Percentiles rank a stretch among this genome's conserved stretches.
phyloP scores from a whole-genome alignment of 35 echinoderm and acorn worm genomes.

The Strongylocentrotus purpuratus region DNA sequence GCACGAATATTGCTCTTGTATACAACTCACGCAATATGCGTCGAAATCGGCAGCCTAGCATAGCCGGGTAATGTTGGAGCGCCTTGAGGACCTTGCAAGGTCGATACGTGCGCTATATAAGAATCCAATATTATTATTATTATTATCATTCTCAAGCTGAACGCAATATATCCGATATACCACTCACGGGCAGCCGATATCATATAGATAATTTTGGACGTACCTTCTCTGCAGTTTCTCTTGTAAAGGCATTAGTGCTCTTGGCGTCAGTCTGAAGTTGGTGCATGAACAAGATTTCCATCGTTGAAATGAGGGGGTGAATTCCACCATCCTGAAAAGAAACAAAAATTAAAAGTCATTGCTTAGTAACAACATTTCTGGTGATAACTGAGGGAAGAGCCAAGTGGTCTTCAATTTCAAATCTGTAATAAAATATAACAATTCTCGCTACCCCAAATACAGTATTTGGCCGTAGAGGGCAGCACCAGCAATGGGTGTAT shows the following conservation, averaged over 20 bases:
- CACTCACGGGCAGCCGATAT: no score
- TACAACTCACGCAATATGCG: background rate
- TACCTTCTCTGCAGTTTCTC: conserved; percentile 35
- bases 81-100: no score
- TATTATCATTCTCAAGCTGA: background rate
- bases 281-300: conserved; percentile 30
- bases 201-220: background rate
- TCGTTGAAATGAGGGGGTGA: background rate
- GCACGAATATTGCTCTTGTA: background rate
- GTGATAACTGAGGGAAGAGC: no score
- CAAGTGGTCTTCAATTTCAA: no score
- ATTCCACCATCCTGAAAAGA: background rate
- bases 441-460: no score
- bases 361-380: background rate
- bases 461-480: background rate
- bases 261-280: background rate
- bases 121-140: no score
- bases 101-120: no score
- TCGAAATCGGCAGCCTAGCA: no score
- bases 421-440: background rate
- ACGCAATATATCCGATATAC: background rate
- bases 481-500: background rate
- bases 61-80: no score
- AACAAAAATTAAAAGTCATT: background rate
- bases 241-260: background rate